Evolutionary conservation across 2,888 invertebrate species (phyloP).

Genomic region (Leucania comma): DNA sequence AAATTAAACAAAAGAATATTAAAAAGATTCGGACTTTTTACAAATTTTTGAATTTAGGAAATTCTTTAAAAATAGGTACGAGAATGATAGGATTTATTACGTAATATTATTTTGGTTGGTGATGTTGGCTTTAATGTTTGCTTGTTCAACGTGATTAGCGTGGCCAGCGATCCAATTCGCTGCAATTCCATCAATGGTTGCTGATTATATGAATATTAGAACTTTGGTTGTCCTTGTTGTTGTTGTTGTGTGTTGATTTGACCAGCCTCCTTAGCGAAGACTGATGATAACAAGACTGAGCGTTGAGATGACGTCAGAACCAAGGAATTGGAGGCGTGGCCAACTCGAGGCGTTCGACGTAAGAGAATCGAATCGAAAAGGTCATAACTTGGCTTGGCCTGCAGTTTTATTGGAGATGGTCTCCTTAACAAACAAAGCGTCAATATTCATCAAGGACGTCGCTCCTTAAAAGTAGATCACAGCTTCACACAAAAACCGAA

Average conservation of each 20-base stretch:
- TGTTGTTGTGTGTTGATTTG: too few relatives aligned
- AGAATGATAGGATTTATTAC: neutral
- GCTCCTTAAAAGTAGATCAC: slow-evolving; percentile 29
- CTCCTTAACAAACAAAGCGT: neutral
- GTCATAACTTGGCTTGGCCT: too few relatives aligned
- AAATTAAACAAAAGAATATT: slow-evolving; percentile 48
- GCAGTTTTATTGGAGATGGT: too few relatives aligned
- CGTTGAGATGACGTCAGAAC: too few relatives aligned
- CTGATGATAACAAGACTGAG: too few relatives aligned
- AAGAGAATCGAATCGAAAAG: too few relatives aligned
- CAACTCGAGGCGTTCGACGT: too few relatives aligned
- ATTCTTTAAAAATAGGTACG: slow-evolving; percentile 6
- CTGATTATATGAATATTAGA: neutral
- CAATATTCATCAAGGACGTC: neutral
- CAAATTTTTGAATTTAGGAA: neutral
- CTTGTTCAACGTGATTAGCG: too few relatives aligned
- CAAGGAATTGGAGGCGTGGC: too few relatives aligned
- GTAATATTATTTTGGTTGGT: neutral
- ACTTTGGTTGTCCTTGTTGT: too few relatives aligned
- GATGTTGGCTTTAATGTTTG: too few relatives aligned
- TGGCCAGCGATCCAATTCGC: neutral
- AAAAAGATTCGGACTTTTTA: slow-evolving; percentile 17
- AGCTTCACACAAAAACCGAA: slow-evolving; percentile 7
- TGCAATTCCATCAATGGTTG: neutral
- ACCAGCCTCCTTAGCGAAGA: too few relatives aligned